A percentile compares a stretch with the other conserved stretches of the same genome.
Evolutionary conservation across 2,113 vertebrate genomes (phyloP).

Genomic region (Balaenoptera acutorostrata): DNA sequence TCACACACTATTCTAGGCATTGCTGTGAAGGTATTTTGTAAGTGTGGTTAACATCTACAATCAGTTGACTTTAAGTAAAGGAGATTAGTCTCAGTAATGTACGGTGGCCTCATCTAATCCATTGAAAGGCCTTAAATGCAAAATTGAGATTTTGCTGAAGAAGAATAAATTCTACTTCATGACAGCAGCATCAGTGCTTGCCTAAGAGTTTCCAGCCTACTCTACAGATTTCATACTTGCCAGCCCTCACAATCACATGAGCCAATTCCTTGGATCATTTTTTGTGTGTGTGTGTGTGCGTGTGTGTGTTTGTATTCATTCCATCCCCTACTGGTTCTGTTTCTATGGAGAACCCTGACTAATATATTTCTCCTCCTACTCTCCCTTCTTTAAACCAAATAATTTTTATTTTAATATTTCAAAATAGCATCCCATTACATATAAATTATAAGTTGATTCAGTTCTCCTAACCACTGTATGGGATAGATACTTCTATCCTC

Average conservation of each 20-base stretch:
- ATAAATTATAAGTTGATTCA: neutral
- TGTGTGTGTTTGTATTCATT: neutral
- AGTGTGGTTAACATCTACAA: neutral
- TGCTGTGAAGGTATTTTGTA: neutral
- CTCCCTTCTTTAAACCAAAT: neutral
- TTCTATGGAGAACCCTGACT: neutral
- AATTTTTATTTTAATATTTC: neutral
- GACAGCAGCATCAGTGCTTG: neutral
- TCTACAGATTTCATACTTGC: neutral
- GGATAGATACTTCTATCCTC: neutral
- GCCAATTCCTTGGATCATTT: neutral
- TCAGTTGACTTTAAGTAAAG: neutral
- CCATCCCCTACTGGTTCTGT: neutral
- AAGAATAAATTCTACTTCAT: neutral
- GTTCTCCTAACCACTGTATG: neutral
- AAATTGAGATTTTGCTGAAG: neutral
- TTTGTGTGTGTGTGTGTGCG: neutral
- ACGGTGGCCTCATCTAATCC: neutral
- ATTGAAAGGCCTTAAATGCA: neutral
- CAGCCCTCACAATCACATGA: neutral
- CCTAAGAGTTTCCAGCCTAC: neutral
- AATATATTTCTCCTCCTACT: neutral
- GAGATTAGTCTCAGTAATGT: neutral
- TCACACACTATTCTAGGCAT: neutral
- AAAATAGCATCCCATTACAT: neutral